Percentiles rank a stretch among this genome's conserved stretches.
These are phyloP conservation scores for Tenodera sinensis DNA, from an alignment of 2,888 invertebrate genomes.

Conservation along the genomic window DNA sequence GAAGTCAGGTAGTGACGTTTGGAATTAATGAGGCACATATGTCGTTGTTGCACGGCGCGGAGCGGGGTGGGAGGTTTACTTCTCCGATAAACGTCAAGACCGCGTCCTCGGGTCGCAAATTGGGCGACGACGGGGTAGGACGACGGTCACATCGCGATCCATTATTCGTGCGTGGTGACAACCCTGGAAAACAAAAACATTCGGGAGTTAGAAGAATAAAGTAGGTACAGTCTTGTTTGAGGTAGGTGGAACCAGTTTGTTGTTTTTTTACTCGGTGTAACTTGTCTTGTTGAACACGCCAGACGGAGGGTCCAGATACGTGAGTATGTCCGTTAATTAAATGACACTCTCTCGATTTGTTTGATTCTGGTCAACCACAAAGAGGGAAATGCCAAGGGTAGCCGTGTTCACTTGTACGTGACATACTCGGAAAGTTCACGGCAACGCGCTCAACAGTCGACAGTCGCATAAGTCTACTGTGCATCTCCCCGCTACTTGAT, in stretches of 20 bases:
- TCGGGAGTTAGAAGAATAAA: conserved; percentile 10
- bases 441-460: too few species aligned
- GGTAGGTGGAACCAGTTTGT: conserved; percentile 11
- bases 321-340: background rate
- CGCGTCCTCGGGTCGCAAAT: conserved; percentile 11
- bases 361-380: background rate
- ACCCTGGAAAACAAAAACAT: conserved; percentile 8
- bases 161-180: conserved; percentile 9
- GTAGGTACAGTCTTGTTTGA: conserved; percentile 16
- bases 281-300: conserved; percentile 8
- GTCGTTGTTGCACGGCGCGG: background rate
- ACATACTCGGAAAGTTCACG: too few species aligned
- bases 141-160: background rate
- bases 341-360: background rate
- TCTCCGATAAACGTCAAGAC: conserved; percentile 10
- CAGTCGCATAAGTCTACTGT: too few species aligned
- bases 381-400: background rate
- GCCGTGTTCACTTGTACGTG: too few species aligned
- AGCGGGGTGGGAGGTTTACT: background rate
- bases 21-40: background rate
- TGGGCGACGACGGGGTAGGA: background rate
- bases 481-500: too few species aligned
- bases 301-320: background rate
- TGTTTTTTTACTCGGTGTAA: conserved; percentile 3
- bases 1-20: background rate